These are phyloP conservation scores for Mechanitis messenoides DNA, from an alignment of 2,888 invertebrate species.

Conservation along the genomic window DNA sequence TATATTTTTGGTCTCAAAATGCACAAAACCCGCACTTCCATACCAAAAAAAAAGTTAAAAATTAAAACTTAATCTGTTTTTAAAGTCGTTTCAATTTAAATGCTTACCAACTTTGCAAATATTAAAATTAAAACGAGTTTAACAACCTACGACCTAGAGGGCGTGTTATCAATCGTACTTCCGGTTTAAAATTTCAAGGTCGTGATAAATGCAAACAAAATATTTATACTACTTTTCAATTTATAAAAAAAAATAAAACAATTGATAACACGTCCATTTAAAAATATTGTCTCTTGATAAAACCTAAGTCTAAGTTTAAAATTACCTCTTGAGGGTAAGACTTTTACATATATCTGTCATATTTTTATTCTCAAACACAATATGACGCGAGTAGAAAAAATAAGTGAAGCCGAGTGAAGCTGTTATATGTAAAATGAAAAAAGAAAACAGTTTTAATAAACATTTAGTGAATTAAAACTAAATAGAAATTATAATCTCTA, in stretches of 20 bases:
- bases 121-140: neutral
- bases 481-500: too few relatives aligned
- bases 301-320: conserved; percentile 23
- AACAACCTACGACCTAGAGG: neutral
- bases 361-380: too few relatives aligned
- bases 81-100: too few relatives aligned
- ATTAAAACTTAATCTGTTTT: neutral
- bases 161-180: too few relatives aligned
- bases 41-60: neutral
- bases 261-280: conserved; percentile 9
- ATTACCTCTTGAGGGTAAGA: conserved; percentile 7
- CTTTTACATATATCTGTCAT: too few relatives aligned
- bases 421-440: too few relatives aligned
- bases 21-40: conserved; percentile 10
- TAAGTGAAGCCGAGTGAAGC: too few relatives aligned
- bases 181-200: too few relatives aligned
- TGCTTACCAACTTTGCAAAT: too few relatives aligned
- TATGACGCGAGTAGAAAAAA: too few relatives aligned
- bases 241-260: neutral
- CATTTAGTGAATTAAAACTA: too few relatives aligned
- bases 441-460: too few relatives aligned
- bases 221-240: conserved; percentile 8
- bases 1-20: conserved; percentile 5
- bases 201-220: conserved; percentile 6
- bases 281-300: conserved; percentile 19